Percentiles rank a stretch among this genome's conserved stretches.
These are phyloP conservation scores for Drosophila heteroneura DNA, from an alignment of 2,888 invertebrate species.

Conservation along the genomic window DNA sequence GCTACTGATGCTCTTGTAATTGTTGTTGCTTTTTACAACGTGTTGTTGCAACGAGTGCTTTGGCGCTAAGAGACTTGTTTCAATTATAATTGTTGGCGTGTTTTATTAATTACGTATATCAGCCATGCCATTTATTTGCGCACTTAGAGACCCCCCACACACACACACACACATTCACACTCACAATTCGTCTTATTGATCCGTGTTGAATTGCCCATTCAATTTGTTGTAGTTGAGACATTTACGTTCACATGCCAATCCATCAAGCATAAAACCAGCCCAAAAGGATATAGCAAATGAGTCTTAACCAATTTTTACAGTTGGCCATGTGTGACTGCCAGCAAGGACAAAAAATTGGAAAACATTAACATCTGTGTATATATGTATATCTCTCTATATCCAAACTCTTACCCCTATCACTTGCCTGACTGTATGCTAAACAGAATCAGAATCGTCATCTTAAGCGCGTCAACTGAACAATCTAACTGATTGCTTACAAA, in stretches of 20 bases:
- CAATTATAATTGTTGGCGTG: slow-evolving; percentile 83
- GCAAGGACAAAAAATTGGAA: background rate
- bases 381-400: background rate
- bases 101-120: slow-evolving; percentile 78
- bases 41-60: slow-evolving; percentile 76
- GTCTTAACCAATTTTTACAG: slow-evolving; percentile 56
- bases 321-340: slow-evolving; percentile 64
- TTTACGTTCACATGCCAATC: slow-evolving; percentile 31
- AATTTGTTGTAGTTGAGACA: slow-evolving; percentile 19
- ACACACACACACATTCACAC: background rate
- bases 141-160: slow-evolving; percentile 50
- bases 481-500: slow-evolving; percentile 81
- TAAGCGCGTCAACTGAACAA: slow-evolving; percentile 70
- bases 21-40: slow-evolving; percentile 47
- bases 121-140: slow-evolving; percentile 61
- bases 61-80: slow-evolving; percentile 84
- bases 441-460: slow-evolving; percentile 63
- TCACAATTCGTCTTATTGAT: background rate
- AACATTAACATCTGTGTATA: background rate
- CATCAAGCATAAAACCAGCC: slow-evolving; percentile 29
- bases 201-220: slow-evolving; percentile 53
- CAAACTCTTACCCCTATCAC: background rate
- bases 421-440: slow-evolving; percentile 26
- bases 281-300: slow-evolving; percentile 33
- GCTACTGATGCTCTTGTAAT: slow-evolving; percentile 29